Evolutionary conservation across 2,888 invertebrate species (phyloP).

Genomic region (Plagiodera versicolora): DNA sequence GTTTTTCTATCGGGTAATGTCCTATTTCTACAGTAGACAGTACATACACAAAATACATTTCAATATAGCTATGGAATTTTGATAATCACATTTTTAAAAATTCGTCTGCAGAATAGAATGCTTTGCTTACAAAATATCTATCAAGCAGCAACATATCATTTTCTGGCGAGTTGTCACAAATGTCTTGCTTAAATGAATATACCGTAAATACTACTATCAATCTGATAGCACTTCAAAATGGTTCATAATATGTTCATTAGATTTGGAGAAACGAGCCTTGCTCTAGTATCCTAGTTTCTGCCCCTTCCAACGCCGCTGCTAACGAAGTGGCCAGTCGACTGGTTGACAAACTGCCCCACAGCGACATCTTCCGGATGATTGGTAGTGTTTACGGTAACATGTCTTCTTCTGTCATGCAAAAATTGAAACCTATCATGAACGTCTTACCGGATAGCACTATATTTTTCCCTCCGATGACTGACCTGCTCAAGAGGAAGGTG

Average conservation of each 20-base stretch:
- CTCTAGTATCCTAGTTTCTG: conserved; percentile 62
- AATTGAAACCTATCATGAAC: conserved; percentile 49
- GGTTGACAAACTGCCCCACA: conserved; percentile 41
- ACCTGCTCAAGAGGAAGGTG: conserved; percentile 60
- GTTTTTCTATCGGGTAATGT: too few species aligned
- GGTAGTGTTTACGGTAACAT: conserved; percentile 46
- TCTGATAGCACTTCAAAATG: too few species aligned
- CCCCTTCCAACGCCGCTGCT: conserved; percentile 70
- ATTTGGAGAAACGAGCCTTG: conserved; percentile 39
- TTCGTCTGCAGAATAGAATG: too few species aligned
- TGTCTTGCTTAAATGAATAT: too few species aligned
- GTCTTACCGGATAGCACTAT: conserved; percentile 53
- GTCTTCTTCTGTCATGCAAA: conserved; percentile 41
- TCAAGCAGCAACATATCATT: too few species aligned
- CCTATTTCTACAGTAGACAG: too few species aligned
- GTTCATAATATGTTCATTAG: conserved; percentile 16
- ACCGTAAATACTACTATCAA: too few species aligned
- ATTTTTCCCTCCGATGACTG: conserved; percentile 56
- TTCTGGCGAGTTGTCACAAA: too few species aligned
- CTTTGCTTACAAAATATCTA: too few species aligned
- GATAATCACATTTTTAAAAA: too few species aligned
- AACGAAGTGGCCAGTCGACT: conserved; percentile 64
- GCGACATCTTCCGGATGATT: conserved; percentile 54
- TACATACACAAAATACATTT: too few species aligned
- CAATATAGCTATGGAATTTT: too few species aligned